These are phyloP conservation scores for Papilio demoleus DNA, from an alignment of 2,888 invertebrate species.

Conservation along the genomic window DNA sequence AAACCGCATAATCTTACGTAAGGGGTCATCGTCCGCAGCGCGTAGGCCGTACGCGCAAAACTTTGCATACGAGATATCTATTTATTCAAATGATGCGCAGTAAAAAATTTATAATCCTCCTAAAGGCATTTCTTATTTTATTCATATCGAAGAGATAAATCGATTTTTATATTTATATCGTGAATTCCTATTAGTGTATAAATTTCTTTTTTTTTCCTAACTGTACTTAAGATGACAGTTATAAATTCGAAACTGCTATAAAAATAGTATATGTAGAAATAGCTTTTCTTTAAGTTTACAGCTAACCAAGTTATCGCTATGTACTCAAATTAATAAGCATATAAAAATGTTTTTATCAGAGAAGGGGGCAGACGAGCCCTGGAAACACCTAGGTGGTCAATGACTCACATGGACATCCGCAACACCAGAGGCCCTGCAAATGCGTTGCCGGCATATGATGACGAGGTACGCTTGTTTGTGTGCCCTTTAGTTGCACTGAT, in stretches of 20 bases:
- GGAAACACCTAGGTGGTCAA: too few species aligned
- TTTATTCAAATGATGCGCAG: conserved; percentile 17
- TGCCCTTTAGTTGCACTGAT: too few species aligned
- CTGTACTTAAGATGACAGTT: neutral
- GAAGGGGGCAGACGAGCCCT: too few species aligned
- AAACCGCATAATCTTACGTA: conserved; percentile 33
- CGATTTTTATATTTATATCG: conserved; percentile 7
- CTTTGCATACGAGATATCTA: conserved; percentile 33
- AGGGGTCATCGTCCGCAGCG: conserved; percentile 31
- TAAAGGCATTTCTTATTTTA: conserved; percentile 14
- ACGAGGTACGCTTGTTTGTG: too few species aligned
- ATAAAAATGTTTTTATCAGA: too few species aligned
- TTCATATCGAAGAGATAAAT: neutral
- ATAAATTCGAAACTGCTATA: neutral
- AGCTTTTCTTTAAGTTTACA: neutral
- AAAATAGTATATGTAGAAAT: neutral
- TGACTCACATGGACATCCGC: too few species aligned
- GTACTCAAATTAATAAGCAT: too few species aligned
- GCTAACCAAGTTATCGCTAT: neutral
- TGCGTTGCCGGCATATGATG: too few species aligned
- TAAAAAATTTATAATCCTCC: conserved; percentile 17
- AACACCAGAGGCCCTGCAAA: too few species aligned
- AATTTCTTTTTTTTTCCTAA: conserved; percentile 5
- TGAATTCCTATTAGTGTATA: neutral
- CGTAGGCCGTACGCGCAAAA: conserved; percentile 30